Conservation (phyloP, 2,113 vertebrate genomes). For the Limnothrissa miodon region DNA sequence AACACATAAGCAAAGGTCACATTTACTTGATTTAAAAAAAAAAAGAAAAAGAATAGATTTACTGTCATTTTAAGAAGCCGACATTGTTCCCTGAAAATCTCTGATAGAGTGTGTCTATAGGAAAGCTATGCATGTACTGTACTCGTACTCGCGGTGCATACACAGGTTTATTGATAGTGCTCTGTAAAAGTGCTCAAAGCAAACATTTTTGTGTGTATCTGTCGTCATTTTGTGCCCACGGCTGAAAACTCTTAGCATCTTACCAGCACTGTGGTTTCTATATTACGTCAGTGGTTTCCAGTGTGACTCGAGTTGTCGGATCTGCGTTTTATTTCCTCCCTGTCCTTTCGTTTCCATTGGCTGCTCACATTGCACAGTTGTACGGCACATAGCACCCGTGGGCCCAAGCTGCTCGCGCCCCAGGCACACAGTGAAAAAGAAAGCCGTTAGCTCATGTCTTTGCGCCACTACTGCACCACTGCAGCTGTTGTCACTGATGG, state of each 20-base stretch:
- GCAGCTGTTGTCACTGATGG: slow-evolving; percentile 26
- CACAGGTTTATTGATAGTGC: slow-evolving; percentile 79
- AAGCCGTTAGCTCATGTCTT: slow-evolving; percentile 41
- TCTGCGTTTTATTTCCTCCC: slow-evolving; percentile 65
- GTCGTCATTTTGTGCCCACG: slow-evolving; percentile 76
- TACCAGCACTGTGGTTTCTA: slow-evolving; percentile 76
- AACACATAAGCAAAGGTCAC: slow-evolving; percentile 58
- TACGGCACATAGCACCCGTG: slow-evolving; percentile 53
- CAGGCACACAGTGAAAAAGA: slow-evolving; percentile 42
- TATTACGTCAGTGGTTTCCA: slow-evolving; percentile 71
- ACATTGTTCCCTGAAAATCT: slow-evolving; percentile 60
- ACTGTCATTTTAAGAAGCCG: slow-evolving; percentile 61
- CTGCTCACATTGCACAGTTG: slow-evolving; percentile 55
- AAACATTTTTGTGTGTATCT: slow-evolving; percentile 72
- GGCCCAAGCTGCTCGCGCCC: not conserved
- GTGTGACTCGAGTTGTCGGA: slow-evolving; percentile 73
- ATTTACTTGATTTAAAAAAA: slow-evolving; percentile 61
- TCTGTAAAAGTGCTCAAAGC: slow-evolving; percentile 78
- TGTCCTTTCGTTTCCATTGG: slow-evolving; percentile 47
- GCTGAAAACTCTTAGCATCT: slow-evolving; percentile 74
- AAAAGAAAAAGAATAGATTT: slow-evolving; percentile 57
- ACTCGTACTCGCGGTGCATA: slow-evolving; percentile 73
- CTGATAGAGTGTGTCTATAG: slow-evolving; percentile 71
- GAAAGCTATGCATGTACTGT: slow-evolving; percentile 80
- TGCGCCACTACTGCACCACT: slow-evolving; percentile 21